These are phyloP conservation scores for Calidris pugnax DNA, from an alignment of 2,113 vertebrate genomes.

Conservation along the genomic window DNA sequence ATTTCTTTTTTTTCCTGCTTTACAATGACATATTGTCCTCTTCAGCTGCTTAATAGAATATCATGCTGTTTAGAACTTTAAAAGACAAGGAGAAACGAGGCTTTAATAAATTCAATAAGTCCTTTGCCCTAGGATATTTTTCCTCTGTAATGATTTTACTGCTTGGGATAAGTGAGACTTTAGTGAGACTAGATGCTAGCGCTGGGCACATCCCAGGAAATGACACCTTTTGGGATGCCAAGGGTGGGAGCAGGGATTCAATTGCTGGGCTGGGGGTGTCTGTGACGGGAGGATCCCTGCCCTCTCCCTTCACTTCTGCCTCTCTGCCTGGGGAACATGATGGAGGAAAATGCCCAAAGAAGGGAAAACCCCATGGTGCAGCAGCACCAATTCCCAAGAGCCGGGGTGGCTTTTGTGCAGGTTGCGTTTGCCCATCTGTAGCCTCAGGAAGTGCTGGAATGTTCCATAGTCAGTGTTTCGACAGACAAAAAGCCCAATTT, in stretches of 20 bases:
- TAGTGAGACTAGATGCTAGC: not conserved
- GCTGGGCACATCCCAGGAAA: not conserved
- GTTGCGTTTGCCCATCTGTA: not conserved
- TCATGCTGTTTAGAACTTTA: not conserved
- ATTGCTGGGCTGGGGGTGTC: not conserved
- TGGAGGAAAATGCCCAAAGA: not conserved
- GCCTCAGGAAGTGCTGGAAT: not conserved
- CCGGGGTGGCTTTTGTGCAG: not conserved
- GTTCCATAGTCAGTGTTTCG: not conserved
- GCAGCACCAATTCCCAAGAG: not conserved
- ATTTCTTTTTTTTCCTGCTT: not conserved
- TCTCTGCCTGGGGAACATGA: not conserved
- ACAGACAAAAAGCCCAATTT: not conserved
- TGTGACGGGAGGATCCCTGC: not conserved
- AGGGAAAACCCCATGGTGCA: not conserved
- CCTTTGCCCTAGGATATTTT: not conserved
- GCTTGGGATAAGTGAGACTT: not conserved
- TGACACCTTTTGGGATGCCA: not conserved
- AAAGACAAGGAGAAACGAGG: not conserved
- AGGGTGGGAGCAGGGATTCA: not conserved
- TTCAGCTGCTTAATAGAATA: not conserved
- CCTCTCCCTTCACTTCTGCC: not conserved
- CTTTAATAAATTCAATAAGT: not conserved
- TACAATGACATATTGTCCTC: not conserved
- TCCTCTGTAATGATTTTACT: not conserved